Base-by-base conservation (phyloP, 2,888 invertebrate genomes). In the Sialis fuliginosa region DNA sequence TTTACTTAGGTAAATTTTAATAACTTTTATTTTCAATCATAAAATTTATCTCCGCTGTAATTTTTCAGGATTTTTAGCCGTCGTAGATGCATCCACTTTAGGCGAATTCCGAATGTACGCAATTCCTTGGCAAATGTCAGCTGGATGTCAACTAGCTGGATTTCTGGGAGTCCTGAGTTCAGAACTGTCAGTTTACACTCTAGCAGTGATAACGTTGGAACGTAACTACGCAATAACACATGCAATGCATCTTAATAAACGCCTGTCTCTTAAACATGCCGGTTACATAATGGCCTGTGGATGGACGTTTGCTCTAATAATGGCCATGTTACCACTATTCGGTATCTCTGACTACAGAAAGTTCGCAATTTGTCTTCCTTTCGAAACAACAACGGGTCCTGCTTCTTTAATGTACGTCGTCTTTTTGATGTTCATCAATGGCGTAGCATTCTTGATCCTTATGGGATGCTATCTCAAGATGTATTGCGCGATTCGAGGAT, bases 401-500 rank as follows among this genome's bases (percentile, higher is more conserved):
- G 77, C 77, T 34, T 86, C 92, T 53, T 68, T 91, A 47, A 81
- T 81, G 2, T 96, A 95, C 68, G 91, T 95, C 30, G 83, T 91
- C 2, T 81, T 89, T 53, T 71, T 95, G 47, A 88, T 97, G 73
- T 72, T 85, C 51, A 79, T 93, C 60, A 97, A 96, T 65, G 92
- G 95, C 5, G 72, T 90, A 22, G 93, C 95, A 2, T 97, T 97
- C 66, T 70, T 91, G 33, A 91, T 93, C 49, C 76, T 97, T 46
- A 90, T 95, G 78, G 88, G 91, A 47, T 95, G 95, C 65, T 96
- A 96, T 63, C 71, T 92, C 50, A 92, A 92, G 67, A 95, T 96
- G 91, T 96, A 95, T 68, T 91, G 93, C 68, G 91, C 92, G 47
- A 93, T 96, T 54, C 76, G 93, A n/a, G 93, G 93, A 49, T 92